Base-by-base conservation (phyloP, 2,113 vertebrate species). In the Istiophorus platypterus region DNA sequence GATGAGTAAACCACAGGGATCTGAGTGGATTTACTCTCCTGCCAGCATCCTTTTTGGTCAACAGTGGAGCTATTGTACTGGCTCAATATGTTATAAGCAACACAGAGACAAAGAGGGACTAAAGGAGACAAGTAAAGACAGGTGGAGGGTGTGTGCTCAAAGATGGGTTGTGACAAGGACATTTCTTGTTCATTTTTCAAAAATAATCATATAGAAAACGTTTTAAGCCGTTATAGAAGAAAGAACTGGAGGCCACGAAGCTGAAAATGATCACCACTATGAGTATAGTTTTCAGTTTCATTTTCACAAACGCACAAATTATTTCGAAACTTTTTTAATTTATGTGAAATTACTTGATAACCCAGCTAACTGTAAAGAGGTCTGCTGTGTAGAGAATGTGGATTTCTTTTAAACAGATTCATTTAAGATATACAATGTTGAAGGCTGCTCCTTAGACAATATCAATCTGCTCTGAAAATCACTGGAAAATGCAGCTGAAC, bases 21-120 rank as follows among this genome's bases (percentile, higher is more conserved):
- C 90, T 87, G 85, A 89, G 88, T 90, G 91, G 91, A 92, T 92
- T 92, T 91, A 90, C 85, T 85, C 88, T 87, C 89, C 89, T 78
- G 87, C 86, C 72, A 78, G 87, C 89, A 65, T 80, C 86, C 78
- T 91, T 77, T 90, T 58, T 82, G 81, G 85, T 84, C 65, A 31
- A 49, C 7, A 34, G 79, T 64, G 61, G 73, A 73, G 39, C 87
- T 79, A 84, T 90, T 90, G 89, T 89, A 70, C 65, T 2, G 69
- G 26, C 76, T 84, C 76, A 57, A 85, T 85, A 18, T 26, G 63
- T 72, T 66, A n/a, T 4, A 49, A 76, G 67, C 68, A 79, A 78
- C 58, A 49, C 42, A 27, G 51, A 73, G 52, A 79, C 71, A 88
- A 87, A 84, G 75, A 82, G 29, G 20, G 31, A 69, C 20, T 34